Base-by-base conservation (phyloP, 2,113 vertebrate genomes). In the Kryptolebias marmoratus region DNA sequence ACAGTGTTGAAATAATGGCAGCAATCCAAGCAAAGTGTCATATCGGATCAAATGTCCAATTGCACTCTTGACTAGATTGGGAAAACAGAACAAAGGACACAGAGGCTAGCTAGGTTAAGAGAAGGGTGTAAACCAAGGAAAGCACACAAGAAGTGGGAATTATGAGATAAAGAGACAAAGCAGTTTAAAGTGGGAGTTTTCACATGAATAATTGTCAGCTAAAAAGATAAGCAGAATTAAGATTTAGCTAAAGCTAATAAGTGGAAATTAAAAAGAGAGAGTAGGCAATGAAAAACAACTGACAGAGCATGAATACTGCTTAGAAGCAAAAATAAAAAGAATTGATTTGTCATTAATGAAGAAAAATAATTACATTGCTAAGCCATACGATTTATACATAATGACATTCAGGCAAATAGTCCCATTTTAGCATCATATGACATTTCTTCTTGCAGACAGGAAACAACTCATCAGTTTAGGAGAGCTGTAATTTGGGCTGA, bases 201-300 rank as follows among this genome's bases (percentile, higher is more conserved):
- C 5, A 18, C 49, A 22, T 10, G 1, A 52, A 52, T n/a, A 52
- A 52, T 8, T n/a, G 15, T 50, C 16, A 9, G 6, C 49, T 52
- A 52, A 52, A 52, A 52, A 45, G 10, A 42, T 5, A 42, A 11
- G 10, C 3, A 45, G 44, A 13, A 13, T 45, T 45, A 11, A 45
- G 12, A 11, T 83, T 87, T 87, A 90, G 85, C 88, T 83, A 79
- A 42, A 74, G 75, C 64, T 84, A 80, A 87, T 86, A 78, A 84
- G 88, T 68, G 30, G 78, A 75, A 80, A 81, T 77, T 83, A 76
- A 77, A 58, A 63, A 66, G 53, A 64, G 42, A 42, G 30, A 66
- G 44, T 10, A 18, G 71, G 63, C n/a, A 48, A 73, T 60, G 60
- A 59, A 75, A 53, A 59, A 36, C 11, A 53, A 60, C 61, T 73